A percentile compares a stretch with the other conserved stretches of the same genome.
These are phyloP conservation scores for Noctuana brunneofusca DNA, from an alignment of 2,888 invertebrate species.

Conservation along the genomic window DNA sequence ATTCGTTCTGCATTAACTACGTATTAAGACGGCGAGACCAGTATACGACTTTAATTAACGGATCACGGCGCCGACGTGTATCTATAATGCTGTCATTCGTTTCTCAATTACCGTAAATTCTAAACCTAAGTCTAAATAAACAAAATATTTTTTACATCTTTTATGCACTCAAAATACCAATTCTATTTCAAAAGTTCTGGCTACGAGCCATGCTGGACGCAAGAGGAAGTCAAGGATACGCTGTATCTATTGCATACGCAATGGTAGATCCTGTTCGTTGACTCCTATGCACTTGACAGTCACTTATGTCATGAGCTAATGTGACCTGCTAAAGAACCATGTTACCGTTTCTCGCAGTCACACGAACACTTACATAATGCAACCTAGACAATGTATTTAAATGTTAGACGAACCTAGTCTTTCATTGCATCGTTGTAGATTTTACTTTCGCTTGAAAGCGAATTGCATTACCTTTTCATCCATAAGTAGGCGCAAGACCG, in stretches of 20 bases:
- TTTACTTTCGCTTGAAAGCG: constrained; percentile 65
- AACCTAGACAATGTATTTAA: constrained; percentile 64
- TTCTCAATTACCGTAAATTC: constrained; percentile 12
- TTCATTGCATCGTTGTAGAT: constrained; percentile 58
- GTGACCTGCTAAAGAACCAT: constrained; percentile 78
- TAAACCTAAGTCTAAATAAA: not conserved
- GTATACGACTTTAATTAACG: constrained; percentile 37
- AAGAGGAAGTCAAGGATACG: constrained; percentile 73
- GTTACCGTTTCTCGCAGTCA: constrained; percentile 75
- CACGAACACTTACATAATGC: constrained; percentile 75
- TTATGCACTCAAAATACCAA: not conserved
- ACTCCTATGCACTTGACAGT: constrained; percentile 77
- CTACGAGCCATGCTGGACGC: constrained; percentile 36
- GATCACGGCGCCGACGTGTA: constrained; percentile 22
- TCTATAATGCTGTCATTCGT: constrained; percentile 17
- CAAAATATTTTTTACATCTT: constrained; percentile 8
- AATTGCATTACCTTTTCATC: constrained; percentile 53
- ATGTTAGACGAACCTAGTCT: constrained; percentile 60
- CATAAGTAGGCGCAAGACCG: constrained; percentile 51
- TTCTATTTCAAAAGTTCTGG: constrained; percentile 13
- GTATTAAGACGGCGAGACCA: constrained; percentile 42
- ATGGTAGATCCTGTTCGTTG: constrained; percentile 76
- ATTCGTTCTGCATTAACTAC: constrained; percentile 48
- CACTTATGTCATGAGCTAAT: constrained; percentile 75
- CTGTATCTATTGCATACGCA: constrained; percentile 71